Base-by-base conservation (phyloP, 1,140 invertebrate genomes). In the Acromyrmex charruanus region DNA sequence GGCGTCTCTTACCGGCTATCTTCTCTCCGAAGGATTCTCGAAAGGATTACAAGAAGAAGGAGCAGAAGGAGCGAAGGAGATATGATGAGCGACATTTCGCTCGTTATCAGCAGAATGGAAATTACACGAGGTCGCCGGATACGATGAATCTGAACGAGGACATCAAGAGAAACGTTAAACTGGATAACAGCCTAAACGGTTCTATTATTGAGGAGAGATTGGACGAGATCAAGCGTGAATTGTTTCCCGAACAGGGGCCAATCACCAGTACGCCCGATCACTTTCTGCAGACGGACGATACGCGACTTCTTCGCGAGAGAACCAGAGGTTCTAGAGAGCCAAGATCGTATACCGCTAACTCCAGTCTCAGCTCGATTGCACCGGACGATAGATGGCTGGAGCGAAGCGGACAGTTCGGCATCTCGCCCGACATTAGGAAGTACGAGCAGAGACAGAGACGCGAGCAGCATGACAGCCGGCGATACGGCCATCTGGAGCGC, bases 141-240 rank as follows among this genome's bases (percentile, higher is more conserved):
- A 93, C 94, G 44, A 93, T 95, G 94, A 94, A 95, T 59, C 77
- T 95, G 44, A 95, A 95, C 72, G 94, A 95, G 53, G 94, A 95
- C 25, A 95, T 95, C 7, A 94, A 92, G 63, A 91, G 93, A n/a
- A 95, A 95, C 53, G 94, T 95, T 2, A 93, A 94, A 25, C 80
- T 95, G 7, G 93, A 95, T 79, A 92, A 93, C n/a, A 95, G 93
- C 31, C 51, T 93, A 35, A 94, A 94, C 61, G 92, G 91, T 49
- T 93, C 94, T 0, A 91, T 94, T 12, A 90, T 91, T 16, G 94
- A 95, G n/a, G 94, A 94, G 55, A 92, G 93, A 51, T 51, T 94
- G 21, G 93, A 94, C 39, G 94, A 95, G 58, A 94, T 94, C 25
- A 95, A 95, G n/a, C 91, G 94, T 14, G 94, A 94, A 35, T 81